A percentile compares a stretch with the other conserved stretches of the same genome.
Conservation (phyloP, 2,888 invertebrate species). For the Tipula helvola region DNA sequence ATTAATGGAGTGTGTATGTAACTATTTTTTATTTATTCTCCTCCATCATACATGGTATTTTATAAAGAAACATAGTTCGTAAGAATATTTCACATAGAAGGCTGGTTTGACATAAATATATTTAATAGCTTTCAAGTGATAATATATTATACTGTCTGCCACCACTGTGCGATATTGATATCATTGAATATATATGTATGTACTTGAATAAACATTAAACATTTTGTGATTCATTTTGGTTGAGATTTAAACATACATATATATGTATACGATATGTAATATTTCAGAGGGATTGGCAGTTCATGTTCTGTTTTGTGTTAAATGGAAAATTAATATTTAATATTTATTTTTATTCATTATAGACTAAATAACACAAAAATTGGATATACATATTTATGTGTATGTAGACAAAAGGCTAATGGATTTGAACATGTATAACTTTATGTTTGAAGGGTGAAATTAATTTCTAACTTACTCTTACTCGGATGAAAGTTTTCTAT, state of each 20-base stretch:
- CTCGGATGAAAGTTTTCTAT: not conserved
- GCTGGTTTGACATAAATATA: not conserved
- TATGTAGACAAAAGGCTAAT: not conserved
- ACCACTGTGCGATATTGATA: not conserved
- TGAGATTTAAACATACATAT: not conserved
- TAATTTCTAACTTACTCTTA: not conserved
- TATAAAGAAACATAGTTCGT: not conserved
- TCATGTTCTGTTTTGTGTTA: not conserved
- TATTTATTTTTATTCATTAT: not conserved
- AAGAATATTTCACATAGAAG: not conserved
- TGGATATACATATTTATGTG: not conserved
- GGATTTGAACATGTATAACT: not conserved
- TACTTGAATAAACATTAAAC: not conserved
- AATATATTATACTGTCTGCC: not conserved
- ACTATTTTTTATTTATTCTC: not conserved
- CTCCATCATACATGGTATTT: not conserved
- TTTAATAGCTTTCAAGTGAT: not conserved
- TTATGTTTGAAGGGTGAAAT: not conserved
- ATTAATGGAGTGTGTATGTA: slow-evolving; percentile 4
- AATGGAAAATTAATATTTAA: not conserved
- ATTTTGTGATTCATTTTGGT: not conserved
- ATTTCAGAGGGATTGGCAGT: not conserved
- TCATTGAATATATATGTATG: not conserved
- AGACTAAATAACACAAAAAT: not conserved
- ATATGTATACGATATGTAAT: not conserved